These are phyloP conservation scores for Glyptemys insculpta DNA, from an alignment of 2,797 vertebrate species.

Conservation along the genomic window DNA sequence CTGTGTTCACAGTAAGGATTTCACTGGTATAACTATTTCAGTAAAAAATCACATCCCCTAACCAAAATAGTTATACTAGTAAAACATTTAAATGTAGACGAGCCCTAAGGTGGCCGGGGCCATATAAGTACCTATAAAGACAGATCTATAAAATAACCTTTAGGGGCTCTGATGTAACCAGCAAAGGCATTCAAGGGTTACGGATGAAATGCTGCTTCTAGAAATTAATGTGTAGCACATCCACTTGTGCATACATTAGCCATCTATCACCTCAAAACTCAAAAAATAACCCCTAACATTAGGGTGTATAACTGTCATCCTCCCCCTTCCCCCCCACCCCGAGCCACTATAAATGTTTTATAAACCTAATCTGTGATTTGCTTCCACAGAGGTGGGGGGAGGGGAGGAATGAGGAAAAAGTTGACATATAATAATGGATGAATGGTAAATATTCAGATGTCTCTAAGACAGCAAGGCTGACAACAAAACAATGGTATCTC, in stretches of 20 bases:
- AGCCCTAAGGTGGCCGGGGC: neutral
- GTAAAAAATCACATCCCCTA: neutral
- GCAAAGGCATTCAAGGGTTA: neutral
- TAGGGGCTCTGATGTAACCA: neutral
- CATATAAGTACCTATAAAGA: neutral
- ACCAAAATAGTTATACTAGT: neutral
- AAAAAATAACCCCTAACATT: neutral
- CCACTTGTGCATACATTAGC: neutral
- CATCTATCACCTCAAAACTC: neutral
- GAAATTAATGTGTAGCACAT: neutral
- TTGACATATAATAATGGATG: neutral
- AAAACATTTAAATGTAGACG: neutral
- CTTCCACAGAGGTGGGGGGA: neutral
- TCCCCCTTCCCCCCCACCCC: neutral
- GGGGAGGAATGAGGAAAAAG: neutral
- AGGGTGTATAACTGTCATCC: neutral
- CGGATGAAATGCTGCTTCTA: neutral
- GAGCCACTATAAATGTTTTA: neutral
- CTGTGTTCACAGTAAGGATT: neutral
- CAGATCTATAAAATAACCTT: neutral
- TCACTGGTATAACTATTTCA: neutral
- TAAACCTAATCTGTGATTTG: neutral
- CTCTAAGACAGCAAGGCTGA: neutral
- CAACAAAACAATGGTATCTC: neutral
- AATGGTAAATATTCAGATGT: neutral